Evolutionary conservation across 1,140 invertebrate species (phyloP).

Genomic region (Tetragnatha versicolor): DNA sequence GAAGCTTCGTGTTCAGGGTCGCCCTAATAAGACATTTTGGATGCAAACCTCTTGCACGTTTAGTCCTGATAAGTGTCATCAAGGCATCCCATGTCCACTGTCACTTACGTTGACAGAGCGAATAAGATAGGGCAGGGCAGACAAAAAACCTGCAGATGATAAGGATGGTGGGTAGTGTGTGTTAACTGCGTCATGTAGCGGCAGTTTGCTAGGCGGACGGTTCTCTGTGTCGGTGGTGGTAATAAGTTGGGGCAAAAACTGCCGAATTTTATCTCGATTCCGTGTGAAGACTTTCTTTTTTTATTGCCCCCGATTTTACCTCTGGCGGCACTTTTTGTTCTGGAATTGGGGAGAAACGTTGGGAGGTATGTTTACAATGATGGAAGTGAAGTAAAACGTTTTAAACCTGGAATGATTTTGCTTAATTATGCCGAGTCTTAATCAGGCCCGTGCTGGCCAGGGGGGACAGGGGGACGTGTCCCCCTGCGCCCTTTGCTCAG

Average conservation of each 20-base stretch:
- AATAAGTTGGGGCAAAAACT: constrained; percentile 26
- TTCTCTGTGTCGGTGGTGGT: constrained; percentile 28
- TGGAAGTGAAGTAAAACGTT: too few species aligned
- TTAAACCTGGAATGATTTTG: too few species aligned
- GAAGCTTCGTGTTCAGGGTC: neutral
- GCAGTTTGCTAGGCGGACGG: constrained; percentile 1
- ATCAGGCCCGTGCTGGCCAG: too few species aligned
- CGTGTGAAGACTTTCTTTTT: constrained; percentile 30
- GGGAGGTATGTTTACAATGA: too few species aligned
- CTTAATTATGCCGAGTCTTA: too few species aligned
- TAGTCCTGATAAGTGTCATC: constrained; percentile 35
- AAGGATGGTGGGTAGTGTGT: neutral
- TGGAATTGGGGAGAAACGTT: too few species aligned
- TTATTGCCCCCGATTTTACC: neutral
- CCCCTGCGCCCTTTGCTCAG: too few species aligned
- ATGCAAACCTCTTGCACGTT: constrained; percentile 44
- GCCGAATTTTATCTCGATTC: constrained; percentile 28
- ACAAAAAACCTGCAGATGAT: constrained; percentile 1
- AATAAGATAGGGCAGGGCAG: constrained; percentile 28
- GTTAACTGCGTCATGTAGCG: constrained; percentile 38
- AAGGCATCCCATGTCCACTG: constrained; percentile 38
- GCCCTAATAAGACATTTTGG: constrained; percentile 49
- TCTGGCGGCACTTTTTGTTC: too few species aligned
- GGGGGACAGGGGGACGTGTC: too few species aligned
- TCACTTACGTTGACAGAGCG: constrained; percentile 45